These are phyloP conservation scores for Pristionchus japonicus DNA, from an alignment of 2,888 invertebrate species.

Conservation along the genomic window DNA sequence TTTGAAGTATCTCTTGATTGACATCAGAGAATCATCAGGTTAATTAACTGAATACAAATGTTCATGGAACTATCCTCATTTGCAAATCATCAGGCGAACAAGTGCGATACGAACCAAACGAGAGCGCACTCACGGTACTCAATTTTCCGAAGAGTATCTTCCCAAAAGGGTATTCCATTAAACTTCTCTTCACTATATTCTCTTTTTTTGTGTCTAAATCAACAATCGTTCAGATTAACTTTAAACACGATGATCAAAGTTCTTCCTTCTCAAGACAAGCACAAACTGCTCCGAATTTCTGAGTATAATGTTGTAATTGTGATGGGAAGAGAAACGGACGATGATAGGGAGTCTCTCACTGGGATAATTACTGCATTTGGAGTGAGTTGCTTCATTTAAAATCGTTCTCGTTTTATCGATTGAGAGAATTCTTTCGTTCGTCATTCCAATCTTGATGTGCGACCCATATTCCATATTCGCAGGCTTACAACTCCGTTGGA, in stretches of 20 bases:
- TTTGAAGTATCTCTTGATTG: conserved; percentile 32
- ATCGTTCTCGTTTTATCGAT: neutral
- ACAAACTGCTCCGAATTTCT: neutral
- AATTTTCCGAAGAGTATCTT: neutral
- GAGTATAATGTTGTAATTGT: neutral
- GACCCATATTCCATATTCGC: neutral
- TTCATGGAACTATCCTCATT: neutral
- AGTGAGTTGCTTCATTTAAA: no score
- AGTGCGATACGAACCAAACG: conserved; percentile 31
- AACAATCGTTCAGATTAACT: conserved; percentile 13
- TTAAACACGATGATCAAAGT: neutral
- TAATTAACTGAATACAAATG: neutral
- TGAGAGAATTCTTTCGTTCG: neutral
- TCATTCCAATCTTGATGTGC: neutral
- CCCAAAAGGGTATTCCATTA: neutral
- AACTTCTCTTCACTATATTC: no score
- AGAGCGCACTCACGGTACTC: neutral
- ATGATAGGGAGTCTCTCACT: conserved; percentile 18
- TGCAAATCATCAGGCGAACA: neutral
- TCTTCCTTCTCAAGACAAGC: conserved; percentile 29
- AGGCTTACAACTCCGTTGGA: neutral
- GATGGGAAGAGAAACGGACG: conserved; percentile 30
- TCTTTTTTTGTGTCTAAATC: no score
- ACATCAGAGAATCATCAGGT: neutral
- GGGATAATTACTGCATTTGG: neutral